These are phyloP conservation scores for Hanleya hanleyi DNA, from an alignment of 2,888 invertebrate genomes.

Conservation along the genomic window DNA sequence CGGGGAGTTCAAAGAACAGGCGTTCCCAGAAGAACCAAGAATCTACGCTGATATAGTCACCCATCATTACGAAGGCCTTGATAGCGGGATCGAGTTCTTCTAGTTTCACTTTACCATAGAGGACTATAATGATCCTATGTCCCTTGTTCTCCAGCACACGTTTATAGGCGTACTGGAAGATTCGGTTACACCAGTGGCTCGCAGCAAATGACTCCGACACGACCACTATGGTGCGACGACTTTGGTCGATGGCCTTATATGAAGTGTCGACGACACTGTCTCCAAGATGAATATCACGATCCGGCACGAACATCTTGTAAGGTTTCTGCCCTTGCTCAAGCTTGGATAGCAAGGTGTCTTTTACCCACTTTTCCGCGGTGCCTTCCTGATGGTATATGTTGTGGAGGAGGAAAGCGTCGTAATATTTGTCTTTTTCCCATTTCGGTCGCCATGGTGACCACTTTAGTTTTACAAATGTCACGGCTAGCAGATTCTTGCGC, in stretches of 20 bases:
- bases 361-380: background rate
- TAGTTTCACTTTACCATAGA: background rate
- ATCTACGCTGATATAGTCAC: background rate
- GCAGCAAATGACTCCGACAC: background rate
- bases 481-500: background rate
- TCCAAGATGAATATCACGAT: background rate
- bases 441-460: background rate
- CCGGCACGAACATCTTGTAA: background rate
- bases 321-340: background rate
- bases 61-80: constrained; percentile 5
- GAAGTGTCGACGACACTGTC: background rate
- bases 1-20: background rate
- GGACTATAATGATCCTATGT: background rate
- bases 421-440: background rate
- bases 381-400: background rate
- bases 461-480: background rate
- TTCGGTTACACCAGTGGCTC: constrained; percentile 2
- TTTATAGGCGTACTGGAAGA: background rate
- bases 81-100: background rate
- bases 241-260: background rate
- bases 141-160: background rate
- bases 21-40: background rate
- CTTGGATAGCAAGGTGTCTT: background rate
- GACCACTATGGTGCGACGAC: background rate
- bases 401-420: background rate